Evolutionary conservation across 2,113 vertebrate genomes (phyloP).

Genomic region (Podiceps cristatus): DNA sequence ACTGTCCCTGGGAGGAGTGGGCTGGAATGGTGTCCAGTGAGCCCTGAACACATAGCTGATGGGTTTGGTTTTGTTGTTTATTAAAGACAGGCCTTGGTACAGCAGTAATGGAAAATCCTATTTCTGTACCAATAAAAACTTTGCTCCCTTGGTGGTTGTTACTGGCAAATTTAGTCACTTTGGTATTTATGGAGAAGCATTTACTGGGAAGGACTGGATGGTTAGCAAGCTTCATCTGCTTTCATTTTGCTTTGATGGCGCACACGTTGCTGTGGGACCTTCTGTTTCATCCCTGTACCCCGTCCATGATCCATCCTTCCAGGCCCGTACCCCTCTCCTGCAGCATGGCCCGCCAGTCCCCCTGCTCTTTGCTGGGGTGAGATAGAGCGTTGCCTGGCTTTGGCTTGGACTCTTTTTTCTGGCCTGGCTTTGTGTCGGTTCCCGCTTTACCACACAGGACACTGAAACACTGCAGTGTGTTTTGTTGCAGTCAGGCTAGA

Average conservation of each 20-base stretch:
- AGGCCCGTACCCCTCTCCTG: background rate
- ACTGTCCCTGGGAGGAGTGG: background rate
- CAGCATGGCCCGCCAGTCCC: background rate
- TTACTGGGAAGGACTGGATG: conserved; percentile 10
- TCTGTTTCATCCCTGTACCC: background rate
- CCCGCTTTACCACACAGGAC: background rate
- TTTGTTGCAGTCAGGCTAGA: background rate
- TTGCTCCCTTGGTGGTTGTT: conserved; percentile 33
- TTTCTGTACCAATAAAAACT: conserved; percentile 48
- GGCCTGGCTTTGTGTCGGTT: background rate
- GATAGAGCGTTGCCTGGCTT: background rate
- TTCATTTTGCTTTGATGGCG: background rate
- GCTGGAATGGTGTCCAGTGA: background rate
- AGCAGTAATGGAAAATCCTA: conserved; percentile 56
- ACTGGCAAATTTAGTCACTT: conserved; percentile 11
- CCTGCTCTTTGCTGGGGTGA: background rate
- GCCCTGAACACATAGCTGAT: background rate
- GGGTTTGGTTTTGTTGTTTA: conserved; percentile 24
- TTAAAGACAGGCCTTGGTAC: conserved; percentile 27
- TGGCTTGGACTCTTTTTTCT: background rate
- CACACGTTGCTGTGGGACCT: background rate
- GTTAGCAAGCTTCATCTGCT: conserved; percentile 11
- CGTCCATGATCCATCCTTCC: background rate
- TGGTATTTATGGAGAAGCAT: conserved; percentile 41
- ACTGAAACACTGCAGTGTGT: background rate